These are phyloP conservation scores for Spodoptera littoralis DNA, from an alignment of 2,888 invertebrate species.

Conservation along the genomic window DNA sequence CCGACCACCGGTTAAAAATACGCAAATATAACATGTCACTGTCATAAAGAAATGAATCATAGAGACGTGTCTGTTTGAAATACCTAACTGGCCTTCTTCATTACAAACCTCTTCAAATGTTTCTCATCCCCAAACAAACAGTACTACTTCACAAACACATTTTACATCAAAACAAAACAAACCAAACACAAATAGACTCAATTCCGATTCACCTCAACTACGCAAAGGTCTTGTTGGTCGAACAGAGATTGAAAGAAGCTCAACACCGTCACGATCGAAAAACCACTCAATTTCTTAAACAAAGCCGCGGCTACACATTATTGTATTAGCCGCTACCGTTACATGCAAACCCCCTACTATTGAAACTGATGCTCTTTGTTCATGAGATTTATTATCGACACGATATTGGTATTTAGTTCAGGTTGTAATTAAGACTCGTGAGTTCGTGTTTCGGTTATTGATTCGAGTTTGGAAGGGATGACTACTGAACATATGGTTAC, in stretches of 20 bases:
- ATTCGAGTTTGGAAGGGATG: no score
- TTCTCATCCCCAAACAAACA: no score
- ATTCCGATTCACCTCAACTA: conserved; percentile 61
- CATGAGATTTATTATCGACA: conserved; percentile 21
- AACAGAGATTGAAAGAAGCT: conserved; percentile 69
- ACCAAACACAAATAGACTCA: conserved; percentile 47
- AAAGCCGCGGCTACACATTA: conserved; percentile 83
- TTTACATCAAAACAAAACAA: conserved; percentile 59
- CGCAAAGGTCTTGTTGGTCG: conserved; percentile 60
- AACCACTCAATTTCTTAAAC: conserved; percentile 87
- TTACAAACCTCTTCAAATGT: no score
- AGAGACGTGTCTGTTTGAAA: no score
- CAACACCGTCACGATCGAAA: conserved; percentile 77
- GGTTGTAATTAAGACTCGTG: conserved; percentile 25
- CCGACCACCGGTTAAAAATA: no score
- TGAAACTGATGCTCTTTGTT: conserved; percentile 35
- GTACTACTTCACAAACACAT: not conserved
- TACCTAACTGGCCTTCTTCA: no score
- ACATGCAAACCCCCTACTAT: conserved; percentile 70
- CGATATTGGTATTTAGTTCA: conserved; percentile 20
- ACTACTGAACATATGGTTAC: no score
- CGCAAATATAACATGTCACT: no score
- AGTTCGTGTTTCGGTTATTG: no score
- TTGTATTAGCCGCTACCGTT: conserved; percentile 83
- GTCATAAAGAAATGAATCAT: no score